Conservation (phyloP, 2,113 vertebrate species). For the Phyllopteryx taeniolatus region DNA sequence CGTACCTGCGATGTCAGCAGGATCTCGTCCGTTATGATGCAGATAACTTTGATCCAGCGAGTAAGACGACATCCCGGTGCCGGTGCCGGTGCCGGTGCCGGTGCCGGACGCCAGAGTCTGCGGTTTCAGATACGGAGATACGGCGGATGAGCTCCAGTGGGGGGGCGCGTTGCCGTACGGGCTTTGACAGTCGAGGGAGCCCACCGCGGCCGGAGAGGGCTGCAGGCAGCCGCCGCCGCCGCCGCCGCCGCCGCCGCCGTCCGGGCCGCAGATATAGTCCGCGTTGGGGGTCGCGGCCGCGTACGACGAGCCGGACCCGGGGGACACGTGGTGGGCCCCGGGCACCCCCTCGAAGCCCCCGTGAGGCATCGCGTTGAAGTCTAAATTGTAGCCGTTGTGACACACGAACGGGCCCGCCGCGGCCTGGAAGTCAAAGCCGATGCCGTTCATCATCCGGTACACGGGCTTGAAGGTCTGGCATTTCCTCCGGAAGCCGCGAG, state of each 20-base stretch:
- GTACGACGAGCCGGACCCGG: constrained; percentile 85
- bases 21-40: constrained; percentile 85
- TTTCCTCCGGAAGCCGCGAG: constrained; percentile 91
- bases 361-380: constrained; percentile 76
- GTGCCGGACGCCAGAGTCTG: constrained; percentile 78
- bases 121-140: constrained; percentile 90
- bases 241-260: constrained; percentile 85
- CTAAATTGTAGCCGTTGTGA: constrained; percentile 85
- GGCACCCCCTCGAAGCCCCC: constrained; percentile 80
- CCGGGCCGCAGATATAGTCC: constrained; percentile 82
- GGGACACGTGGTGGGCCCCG: constrained; percentile 83
- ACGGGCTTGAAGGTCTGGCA: constrained; percentile 92
- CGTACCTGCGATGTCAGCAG: constrained; percentile 86
- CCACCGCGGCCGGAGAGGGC: constrained; percentile 82
- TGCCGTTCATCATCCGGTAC: constrained; percentile 88
- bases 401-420: constrained; percentile 82
- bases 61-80: constrained; percentile 80
- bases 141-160: constrained; percentile 85
- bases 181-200: constrained; percentile 86
- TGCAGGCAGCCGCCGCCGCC: constrained; percentile 89
- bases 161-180: constrained; percentile 83
- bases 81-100: constrained; percentile 60
- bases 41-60: constrained; percentile 89
- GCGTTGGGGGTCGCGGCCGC: constrained; percentile 80
- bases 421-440: constrained; percentile 91